Conservation (phyloP, 2,113 vertebrate genomes). For the Chaetops frenatus region DNA sequence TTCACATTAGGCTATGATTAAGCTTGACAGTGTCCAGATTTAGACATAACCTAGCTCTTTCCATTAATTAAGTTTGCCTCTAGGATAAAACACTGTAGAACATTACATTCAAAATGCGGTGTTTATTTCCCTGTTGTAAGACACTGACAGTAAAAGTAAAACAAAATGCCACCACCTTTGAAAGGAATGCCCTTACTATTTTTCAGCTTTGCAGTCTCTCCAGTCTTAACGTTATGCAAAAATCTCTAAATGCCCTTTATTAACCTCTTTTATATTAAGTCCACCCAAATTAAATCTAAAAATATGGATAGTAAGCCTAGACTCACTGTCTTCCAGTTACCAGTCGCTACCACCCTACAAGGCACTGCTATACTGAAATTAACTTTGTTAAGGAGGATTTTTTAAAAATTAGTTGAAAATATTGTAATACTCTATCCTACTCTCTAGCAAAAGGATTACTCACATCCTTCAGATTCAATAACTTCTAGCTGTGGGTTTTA, state of each 20-base stretch:
- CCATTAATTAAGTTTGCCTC: not conserved
- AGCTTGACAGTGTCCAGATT: not conserved
- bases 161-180: not conserved
- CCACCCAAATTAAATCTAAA: constrained; percentile 53
- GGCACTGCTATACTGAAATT: not conserved
- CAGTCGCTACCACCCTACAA: not conserved
- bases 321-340: constrained; percentile 42
- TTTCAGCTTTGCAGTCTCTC: constrained; percentile 57
- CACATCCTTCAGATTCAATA: not conserved
- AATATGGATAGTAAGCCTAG: not conserved
- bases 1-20: not conserved
- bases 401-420: not conserved
- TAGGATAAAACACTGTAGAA: not conserved
- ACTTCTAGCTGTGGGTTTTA: not conserved
- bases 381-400: not conserved
- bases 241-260: constrained; percentile 1
- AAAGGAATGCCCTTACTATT: constrained; percentile 20
- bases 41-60: not conserved
- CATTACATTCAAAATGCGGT: not conserved
- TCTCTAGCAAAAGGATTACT: not conserved
- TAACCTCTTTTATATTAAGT: constrained; percentile 30
- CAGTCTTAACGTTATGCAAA: constrained; percentile 31
- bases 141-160: not conserved
- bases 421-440: not conserved
- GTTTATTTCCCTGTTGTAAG: not conserved